Percentiles rank a stretch among this genome's conserved stretches.
Evolutionary conservation across 2,888 invertebrate species (phyloP).

Genomic region (Synergus gifuensis): DNA sequence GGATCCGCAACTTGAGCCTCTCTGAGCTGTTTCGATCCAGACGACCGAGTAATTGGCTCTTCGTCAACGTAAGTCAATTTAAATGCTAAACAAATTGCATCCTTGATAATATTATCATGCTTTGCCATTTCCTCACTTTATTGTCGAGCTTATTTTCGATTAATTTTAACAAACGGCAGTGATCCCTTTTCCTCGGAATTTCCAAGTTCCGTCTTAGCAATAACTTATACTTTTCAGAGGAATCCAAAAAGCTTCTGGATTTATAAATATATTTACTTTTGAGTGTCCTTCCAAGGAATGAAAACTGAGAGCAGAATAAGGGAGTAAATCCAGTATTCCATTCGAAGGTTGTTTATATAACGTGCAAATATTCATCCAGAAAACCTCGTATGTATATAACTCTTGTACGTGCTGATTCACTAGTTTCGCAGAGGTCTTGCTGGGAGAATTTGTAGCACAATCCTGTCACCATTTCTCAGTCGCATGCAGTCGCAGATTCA

Average conservation of each 20-base stretch:
- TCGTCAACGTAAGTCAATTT: slow-evolving; percentile 19
- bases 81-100: slow-evolving; percentile 28
- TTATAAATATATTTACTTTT: neutral
- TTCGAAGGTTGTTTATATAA: slow-evolving; percentile 24
- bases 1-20: slow-evolving; percentile 5
- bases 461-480: slow-evolving; percentile 16
- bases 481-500: neutral
- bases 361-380: slow-evolving; percentile 31
- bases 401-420: slow-evolving; percentile 21
- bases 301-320: slow-evolving; percentile 9
- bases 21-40: slow-evolving; percentile 6
- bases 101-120: neutral
- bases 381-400: neutral
- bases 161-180: neutral
- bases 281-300: neutral
- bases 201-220: neutral
- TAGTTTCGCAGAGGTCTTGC: slow-evolving; percentile 7
- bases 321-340: slow-evolving; percentile 6
- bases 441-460: neutral
- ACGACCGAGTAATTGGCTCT: slow-evolving; percentile 30
- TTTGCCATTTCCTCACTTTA: neutral
- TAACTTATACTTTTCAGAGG: neutral
- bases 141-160: neutral
- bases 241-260: neutral
- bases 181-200: too few relatives aligned